Conservation (phyloP, 2,113 vertebrate genomes). For the Amblyopsis rosae region DNA sequence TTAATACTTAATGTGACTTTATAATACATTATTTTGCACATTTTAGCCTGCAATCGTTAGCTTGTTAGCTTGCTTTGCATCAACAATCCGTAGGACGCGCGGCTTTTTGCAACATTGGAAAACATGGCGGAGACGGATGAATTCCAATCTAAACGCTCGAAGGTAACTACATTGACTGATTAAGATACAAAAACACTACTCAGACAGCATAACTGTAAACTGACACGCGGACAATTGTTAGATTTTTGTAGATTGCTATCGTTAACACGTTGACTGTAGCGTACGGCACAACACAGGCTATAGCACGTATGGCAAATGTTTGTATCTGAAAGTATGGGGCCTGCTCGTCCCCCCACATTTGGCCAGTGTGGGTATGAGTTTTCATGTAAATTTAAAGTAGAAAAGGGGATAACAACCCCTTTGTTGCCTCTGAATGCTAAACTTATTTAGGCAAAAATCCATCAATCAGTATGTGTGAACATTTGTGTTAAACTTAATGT, state of each 20-base stretch:
- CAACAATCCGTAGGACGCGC: conserved; percentile 20
- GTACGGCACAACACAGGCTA: neutral
- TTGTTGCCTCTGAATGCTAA: too few relatives aligned
- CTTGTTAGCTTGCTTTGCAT: neutral
- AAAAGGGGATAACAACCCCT: too few relatives aligned
- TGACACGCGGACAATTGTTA: neutral
- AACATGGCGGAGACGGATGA: conserved; percentile 75
- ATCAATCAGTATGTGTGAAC: too few relatives aligned
- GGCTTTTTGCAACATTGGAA: conserved; percentile 61
- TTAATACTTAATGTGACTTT: neutral
- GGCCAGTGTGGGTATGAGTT: too few relatives aligned
- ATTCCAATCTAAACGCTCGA: conserved; percentile 61
- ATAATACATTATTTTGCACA: neutral
- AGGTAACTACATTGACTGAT: conserved; percentile 45
- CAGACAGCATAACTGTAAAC: too few relatives aligned
- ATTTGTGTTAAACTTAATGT: too few relatives aligned
- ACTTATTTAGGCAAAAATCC: too few relatives aligned
- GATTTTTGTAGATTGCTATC: neutral
- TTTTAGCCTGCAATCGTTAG: neutral
- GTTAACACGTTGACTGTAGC: too few relatives aligned
- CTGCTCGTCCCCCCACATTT: too few relatives aligned
- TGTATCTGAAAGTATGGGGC: too few relatives aligned
- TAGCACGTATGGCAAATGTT: neutral
- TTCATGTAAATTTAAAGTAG: too few relatives aligned
- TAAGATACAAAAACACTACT: neutral